A percentile compares a stretch with the other conserved stretches of the same genome.
These are phyloP conservation scores for Aldrovandia affinis DNA, from an alignment of 2,797 vertebrate species.

Conservation along the genomic window DNA sequence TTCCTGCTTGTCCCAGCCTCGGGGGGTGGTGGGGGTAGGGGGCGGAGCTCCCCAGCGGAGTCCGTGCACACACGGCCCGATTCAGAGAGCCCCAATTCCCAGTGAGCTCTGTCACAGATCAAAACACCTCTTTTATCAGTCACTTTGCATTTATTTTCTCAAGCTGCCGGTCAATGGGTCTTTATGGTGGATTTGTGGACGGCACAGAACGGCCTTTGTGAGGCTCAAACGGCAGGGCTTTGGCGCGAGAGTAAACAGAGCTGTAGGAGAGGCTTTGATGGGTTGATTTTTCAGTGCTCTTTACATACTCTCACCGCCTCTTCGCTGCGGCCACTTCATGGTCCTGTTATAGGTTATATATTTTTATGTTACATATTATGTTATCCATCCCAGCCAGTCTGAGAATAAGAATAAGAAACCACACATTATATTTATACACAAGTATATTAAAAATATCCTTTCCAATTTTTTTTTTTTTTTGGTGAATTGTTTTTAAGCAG, in stretches of 20 bases:
- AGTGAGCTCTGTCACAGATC: conserved; percentile 56
- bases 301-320: neutral
- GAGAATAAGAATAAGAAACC: neutral
- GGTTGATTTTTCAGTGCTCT: conserved; percentile 60
- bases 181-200: conserved; percentile 61
- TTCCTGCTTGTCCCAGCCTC: conserved; percentile 47
- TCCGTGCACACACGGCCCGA: conserved; percentile 35
- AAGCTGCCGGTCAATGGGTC: conserved; percentile 57
- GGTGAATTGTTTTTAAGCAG: too few relatives aligned
- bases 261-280: conserved; percentile 56
- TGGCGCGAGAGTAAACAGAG: conserved; percentile 42
- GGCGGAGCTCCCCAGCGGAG: conserved; percentile 30
- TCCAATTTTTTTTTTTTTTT: too few relatives aligned
- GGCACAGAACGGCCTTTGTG: conserved; percentile 68
- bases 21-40: conserved; percentile 40
- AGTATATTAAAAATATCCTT: neutral
- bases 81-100: conserved; percentile 57
- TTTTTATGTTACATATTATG: conserved; percentile 1
- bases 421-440: neutral
- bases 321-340: neutral
- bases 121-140: conserved; percentile 63
- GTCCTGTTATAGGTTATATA: neutral
- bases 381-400: neutral
- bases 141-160: conserved; percentile 60
- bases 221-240: conserved; percentile 28